A percentile compares a stretch with the other conserved stretches of the same genome.
These are phyloP conservation scores for Phalangium opilio DNA, from an alignment of 2,888 invertebrate species.

Conservation along the genomic window DNA sequence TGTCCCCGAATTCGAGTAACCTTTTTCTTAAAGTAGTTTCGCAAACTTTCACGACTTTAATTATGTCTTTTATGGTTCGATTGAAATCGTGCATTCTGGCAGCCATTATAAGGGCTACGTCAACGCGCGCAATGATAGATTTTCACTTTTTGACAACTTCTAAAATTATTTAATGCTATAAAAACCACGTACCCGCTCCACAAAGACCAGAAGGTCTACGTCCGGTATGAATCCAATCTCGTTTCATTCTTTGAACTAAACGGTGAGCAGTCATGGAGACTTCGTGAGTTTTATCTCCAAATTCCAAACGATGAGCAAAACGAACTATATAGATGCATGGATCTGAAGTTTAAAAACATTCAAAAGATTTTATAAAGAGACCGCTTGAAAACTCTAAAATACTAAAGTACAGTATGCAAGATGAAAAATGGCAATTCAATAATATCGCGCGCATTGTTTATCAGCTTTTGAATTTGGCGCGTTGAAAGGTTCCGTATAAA, in stretches of 20 bases:
- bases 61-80: constrained; percentile 68
- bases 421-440: neutral
- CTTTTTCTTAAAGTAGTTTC: constrained; percentile 80
- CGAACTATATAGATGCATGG: constrained; percentile 90
- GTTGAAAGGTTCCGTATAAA: too few relatives aligned
- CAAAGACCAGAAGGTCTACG: constrained; percentile 91
- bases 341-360: constrained; percentile 40
- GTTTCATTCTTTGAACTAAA: constrained; percentile 90
- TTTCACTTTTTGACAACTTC: too few relatives aligned
- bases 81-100: constrained; percentile 82
- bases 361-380: neutral
- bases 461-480: too few relatives aligned
- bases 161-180: neutral
- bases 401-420: neutral
- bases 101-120: constrained; percentile 87
- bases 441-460: too few relatives aligned
- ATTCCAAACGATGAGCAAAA: constrained; percentile 81
- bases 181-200: constrained; percentile 62
- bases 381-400: neutral
- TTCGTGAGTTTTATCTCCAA: constrained; percentile 81
- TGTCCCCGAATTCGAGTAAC: constrained; percentile 86
- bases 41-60: constrained; percentile 88
- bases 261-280: constrained; percentile 88
- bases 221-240: constrained; percentile 93
- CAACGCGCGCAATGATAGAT: too few relatives aligned